These are phyloP conservation scores for Ylistrum balloti DNA, from an alignment of 1,140 invertebrate species.

Conservation along the genomic window DNA sequence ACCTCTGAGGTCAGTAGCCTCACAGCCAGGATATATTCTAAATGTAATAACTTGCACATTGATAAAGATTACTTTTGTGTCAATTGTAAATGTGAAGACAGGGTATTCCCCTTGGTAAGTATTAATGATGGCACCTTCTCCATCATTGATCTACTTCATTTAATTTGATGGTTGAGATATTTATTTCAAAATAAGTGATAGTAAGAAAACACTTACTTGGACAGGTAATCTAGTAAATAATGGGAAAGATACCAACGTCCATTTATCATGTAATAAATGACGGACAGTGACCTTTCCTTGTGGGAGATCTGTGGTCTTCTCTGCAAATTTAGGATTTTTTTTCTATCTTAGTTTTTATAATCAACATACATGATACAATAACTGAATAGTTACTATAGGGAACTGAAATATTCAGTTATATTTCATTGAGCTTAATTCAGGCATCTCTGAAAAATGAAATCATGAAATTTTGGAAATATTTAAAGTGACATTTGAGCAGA, in stretches of 20 bases:
- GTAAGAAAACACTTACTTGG: constrained; percentile 8
- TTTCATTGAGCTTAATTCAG: background rate
- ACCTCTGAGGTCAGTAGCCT: background rate
- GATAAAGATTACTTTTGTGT: background rate
- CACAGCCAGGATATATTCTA: background rate
- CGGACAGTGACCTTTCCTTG: background rate
- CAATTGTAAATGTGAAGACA: background rate
- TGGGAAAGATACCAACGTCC: background rate
- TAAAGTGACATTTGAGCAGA: too few species aligned
- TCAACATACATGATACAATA: background rate
- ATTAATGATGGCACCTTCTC: background rate
- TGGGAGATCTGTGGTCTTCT: background rate
- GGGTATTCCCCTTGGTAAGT: background rate
- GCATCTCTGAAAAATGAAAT: background rate
- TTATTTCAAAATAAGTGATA: constrained; percentile 36
- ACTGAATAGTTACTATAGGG: background rate
- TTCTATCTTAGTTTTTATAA: background rate
- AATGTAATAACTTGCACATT: constrained; percentile 14
- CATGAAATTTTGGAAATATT: too few species aligned
- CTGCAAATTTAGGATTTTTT: background rate
- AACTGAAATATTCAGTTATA: background rate
- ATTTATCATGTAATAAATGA: constrained; percentile 7
- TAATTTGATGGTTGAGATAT: background rate
- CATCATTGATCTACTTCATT: background rate
- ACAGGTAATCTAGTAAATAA: constrained; percentile 35